Evolutionary conservation across 2,113 vertebrate species (phyloP), one percentile per base, ranked within the genome.

Genomic region (Alethe diademata): DNA sequence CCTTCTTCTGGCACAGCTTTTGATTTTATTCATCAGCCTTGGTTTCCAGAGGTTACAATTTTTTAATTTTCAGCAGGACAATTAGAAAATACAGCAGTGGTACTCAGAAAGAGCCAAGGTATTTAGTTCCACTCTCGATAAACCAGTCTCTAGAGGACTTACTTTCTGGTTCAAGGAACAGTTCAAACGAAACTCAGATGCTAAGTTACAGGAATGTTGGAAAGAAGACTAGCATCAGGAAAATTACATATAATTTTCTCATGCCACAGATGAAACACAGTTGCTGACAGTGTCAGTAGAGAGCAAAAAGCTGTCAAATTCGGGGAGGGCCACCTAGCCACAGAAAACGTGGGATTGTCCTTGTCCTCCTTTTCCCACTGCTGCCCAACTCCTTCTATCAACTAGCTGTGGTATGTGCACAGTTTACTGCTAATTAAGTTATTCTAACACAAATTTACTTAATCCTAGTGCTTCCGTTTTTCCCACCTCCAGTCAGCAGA

Each of bases 401-500:
- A 47, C 51, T 26, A 11, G 16, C 33, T 43, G 58, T 50, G 40
- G 74, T 65, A 90, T 79, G 87, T 48, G 48, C 54, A 81, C 4
- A 45, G 78, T 69, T 91, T 38, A 51, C 84, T 80, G 84, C 93
- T 96, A 97, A 97, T 96, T 96, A 89, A 96, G 87, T 92, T 93
- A 97, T 92, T 96, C 90, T 97, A 97, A 97, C 71, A 90, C 95
- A 96, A 97, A 95, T 86, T 92, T 95, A 92, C 95, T 96, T 97
- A 97, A 97, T 97, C 96, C 93, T 73, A 76, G 76, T 85, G 88
- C 95, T 97, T 97, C 96, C 86, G 86, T 96, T 97, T 97, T 95
- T 96, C 85, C 92, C 95, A 90, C 82, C 79, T 96, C 90, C 93
- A 94, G 36, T 71, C 78, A 97, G 96, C 93, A 98, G 96, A 97